Evolutionary conservation across 2,797 vertebrate genomes (phyloP).

Genomic region (Sorex maritimensis): DNA sequence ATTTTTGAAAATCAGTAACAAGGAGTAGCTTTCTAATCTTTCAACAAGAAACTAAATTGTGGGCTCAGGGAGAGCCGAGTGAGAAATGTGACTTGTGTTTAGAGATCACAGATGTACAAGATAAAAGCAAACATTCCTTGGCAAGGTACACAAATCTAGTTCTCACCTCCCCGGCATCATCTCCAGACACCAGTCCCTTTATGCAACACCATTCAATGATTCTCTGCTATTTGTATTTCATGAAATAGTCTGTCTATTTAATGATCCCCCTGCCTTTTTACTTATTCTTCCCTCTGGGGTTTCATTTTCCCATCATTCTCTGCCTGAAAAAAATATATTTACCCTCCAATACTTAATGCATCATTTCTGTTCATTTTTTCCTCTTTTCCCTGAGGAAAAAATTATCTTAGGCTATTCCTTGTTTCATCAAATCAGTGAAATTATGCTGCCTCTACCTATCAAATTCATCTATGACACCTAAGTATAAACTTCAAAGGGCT

Average conservation of each 20-base stretch:
- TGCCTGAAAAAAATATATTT: neutral
- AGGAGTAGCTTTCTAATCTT: slow-evolving; percentile 28
- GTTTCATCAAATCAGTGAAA: neutral
- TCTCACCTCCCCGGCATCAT: neutral
- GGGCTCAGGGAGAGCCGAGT: neutral
- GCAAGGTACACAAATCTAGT: too few species aligned
- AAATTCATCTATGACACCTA: neutral
- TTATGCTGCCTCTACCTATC: neutral
- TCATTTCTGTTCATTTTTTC: neutral
- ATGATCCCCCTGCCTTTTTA: neutral
- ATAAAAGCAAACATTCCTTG: neutral
- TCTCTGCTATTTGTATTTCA: neutral
- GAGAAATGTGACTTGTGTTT: neutral
- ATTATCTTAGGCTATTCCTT: neutral
- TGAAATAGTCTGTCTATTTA: neutral
- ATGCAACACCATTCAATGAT: neutral
- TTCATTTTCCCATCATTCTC: neutral
- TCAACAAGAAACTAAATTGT: neutral
- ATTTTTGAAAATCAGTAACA: slow-evolving; percentile 34
- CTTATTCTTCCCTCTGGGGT: neutral
- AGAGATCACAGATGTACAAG: neutral
- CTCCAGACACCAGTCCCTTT: neutral
- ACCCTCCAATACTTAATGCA: neutral
- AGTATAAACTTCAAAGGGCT: neutral
- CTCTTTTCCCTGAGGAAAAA: neutral